Evolutionary conservation across 2,888 invertebrate species (phyloP), one percentile per base, ranked within the genome.

Genomic region (Rhabditoides inermis): DNA sequence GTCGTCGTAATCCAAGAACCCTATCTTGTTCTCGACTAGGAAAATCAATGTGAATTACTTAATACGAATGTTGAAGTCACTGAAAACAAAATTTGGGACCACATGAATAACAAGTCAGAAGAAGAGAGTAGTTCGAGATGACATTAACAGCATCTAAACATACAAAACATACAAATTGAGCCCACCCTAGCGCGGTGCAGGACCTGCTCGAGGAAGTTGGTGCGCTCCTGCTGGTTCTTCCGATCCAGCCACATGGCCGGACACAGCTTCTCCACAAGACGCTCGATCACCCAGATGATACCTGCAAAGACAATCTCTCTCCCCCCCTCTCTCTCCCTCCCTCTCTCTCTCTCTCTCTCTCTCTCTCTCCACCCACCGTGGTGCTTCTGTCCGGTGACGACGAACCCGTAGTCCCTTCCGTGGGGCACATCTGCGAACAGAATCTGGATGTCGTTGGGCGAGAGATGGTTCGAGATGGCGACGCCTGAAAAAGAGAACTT

Each of bases 331-430:
- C n/a, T n/a, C n/a, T n/a, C n/a, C n/a, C n/a, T n/a, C n/a, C n/a
- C n/a, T n/a, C n/a, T n/a, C n/a, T n/a, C n/a, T n/a, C n/a, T n/a
- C n/a, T n/a, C n/a, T n/a, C n/a, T n/a, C n/a, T n/a, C n/a, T n/a
- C n/a, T n/a, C n/a, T n/a, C n/a, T n/a, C n/a, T n/a, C n/a, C n/a
- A n/a, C n/a, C n/a, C n/a, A n/a, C 71, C 71, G 15, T 41, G 46
- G 54, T 71, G 71, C 44, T 64, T 63, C 49, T 71, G 71, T 12
- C 71, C 71, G 30, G 71, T 71, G 12, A 71, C 68, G 22, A 63
- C 61, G 47, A 69, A 71, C 23, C 69, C 59, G 44, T 67, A 65
- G 12, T 58, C 58, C 15, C 60, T 56, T 22, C 65, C 59, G 12
- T 61, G 61, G 25, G 61, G 53, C 1, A 68, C 63, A 22, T 69